Evolutionary conservation across 1,140 invertebrate species (phyloP), one percentile per base, ranked within the genome.

Genomic region (Holotrichia oblita): DNA sequence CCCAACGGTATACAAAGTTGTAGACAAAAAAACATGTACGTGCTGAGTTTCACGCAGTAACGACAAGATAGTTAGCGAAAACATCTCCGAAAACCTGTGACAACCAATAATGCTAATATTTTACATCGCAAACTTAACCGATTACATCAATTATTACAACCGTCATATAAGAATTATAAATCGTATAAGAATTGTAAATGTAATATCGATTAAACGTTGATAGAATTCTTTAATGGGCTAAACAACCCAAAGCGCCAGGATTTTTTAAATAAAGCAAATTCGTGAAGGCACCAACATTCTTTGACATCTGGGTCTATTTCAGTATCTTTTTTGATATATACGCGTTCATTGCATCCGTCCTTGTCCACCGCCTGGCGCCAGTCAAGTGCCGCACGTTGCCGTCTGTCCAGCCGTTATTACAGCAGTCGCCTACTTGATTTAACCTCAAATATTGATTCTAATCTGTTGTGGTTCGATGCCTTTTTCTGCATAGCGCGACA

Each of bases 371-470:
- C 48, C 44, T 79, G 78, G 78, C 78, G 78, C 78, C 78, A 76
- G 48, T 79, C 78, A 75, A 79, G 44, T 41, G 42, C 72, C 48
- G 44, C 73, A 76, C 73, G 73, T 41, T 74, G 73, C 41, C 73
- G 73, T 74, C 73, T 74, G 73, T 69, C 61, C 61, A 34, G 73
- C 73, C 34, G 40, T 34, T 74, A 74, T 69, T 69, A 74, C 17
- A n/a, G 73, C 73, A 74, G 34, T 74, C 73, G 73, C 73, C 73
- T 74, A 74, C 73, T 34, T 74, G 73, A 74, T 74, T 74, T 74
- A 74, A 44, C 77, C 69, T 78, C 77, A 78, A 78, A 74, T 76
- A 79, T 79, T 76, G 78, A 76, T 79, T 79, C 73, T 79, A 74
- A 74, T 73, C 72, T 20, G 41, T 73, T 55, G 72, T 41, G 34